These are phyloP conservation scores for Phaetusa simplex DNA, from an alignment of 2,113 vertebrate genomes.

Conservation along the genomic window DNA sequence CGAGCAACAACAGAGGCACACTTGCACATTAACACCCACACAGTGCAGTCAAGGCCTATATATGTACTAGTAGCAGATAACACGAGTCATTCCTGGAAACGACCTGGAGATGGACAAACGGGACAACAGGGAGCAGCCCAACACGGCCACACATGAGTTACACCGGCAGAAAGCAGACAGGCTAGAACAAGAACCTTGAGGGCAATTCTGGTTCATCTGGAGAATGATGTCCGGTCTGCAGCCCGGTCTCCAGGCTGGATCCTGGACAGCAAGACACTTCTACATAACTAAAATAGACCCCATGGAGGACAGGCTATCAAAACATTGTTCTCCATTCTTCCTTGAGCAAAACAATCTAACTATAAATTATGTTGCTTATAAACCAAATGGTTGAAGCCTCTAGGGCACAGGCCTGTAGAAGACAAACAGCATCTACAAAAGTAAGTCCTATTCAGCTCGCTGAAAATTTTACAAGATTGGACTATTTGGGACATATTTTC, in stretches of 20 bases:
- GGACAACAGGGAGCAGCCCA: rapidly evolving
- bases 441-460: neutral
- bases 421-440: neutral
- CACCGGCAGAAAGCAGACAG: neutral
- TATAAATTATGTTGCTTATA: neutral
- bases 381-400: neutral
- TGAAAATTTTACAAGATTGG: neutral
- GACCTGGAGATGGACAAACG: neutral
- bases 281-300: neutral
- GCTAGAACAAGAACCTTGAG: neutral
- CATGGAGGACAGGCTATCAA: neutral
- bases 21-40: neutral
- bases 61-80: neutral
- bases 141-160: rapidly evolving
- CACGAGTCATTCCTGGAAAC: neutral
- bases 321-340: neutral
- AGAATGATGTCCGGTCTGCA: neutral
- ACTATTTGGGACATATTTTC: neutral
- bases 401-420: neutral
- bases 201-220: neutral
- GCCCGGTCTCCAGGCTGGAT: neutral
- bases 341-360: neutral
- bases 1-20: neutral
- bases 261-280: neutral
- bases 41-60: neutral